phyloP scores from a whole-genome alignment of 2,113 vertebrate genomes.

The Gila orcuttii region DNA sequence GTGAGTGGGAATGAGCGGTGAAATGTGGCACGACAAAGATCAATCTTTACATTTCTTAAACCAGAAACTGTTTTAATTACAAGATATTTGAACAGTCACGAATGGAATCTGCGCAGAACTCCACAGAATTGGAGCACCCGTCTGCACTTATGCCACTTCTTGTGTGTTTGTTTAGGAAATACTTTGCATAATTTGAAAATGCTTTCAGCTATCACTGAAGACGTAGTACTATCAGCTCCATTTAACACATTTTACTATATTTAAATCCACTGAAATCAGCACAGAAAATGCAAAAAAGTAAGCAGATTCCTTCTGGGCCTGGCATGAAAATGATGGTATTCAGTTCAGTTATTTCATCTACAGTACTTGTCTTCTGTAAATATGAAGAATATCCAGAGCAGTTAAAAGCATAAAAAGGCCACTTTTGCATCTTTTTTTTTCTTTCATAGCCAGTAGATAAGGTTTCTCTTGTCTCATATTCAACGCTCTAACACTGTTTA shows the following conservation, averaged over 20 bases:
- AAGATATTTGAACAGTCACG: background rate
- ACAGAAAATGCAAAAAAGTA: background rate
- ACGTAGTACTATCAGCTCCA: background rate
- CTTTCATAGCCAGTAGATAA: conserved; percentile 13
- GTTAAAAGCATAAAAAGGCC: conserved; percentile 21
- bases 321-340: background rate
- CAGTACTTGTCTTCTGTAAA: background rate
- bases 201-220: conserved; percentile 1
- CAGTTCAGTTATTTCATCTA: background rate
- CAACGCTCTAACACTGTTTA: background rate
- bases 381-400: conserved; percentile 12
- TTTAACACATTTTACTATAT: background rate
- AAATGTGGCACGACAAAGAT: conserved; percentile 13
- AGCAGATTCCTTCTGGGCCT: background rate
- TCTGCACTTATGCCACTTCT: background rate
- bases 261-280: background rate
- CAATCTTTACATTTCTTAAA: background rate
- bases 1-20: background rate
- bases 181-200: background rate
- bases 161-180: background rate
- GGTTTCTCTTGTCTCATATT: conserved; percentile 20
- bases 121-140: background rate
- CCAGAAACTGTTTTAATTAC: conserved; percentile 1
- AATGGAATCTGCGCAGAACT: background rate
- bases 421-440: background rate